Base-by-base conservation (phyloP, 2,797 vertebrate species). In the Enteromius thamalakanensis region DNA sequence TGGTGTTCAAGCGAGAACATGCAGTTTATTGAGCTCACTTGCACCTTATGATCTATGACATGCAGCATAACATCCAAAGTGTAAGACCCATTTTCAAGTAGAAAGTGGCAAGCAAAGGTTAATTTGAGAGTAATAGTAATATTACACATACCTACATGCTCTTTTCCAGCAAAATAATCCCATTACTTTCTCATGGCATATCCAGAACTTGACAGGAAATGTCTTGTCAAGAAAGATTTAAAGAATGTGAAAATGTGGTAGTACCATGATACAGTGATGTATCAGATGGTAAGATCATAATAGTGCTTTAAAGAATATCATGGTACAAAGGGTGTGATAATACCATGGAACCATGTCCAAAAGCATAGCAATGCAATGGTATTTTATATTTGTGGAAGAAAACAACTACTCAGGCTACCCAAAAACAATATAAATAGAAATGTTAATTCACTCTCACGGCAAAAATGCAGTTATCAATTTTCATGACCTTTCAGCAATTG, bases 401-500 rank as follows among this genome's bases (percentile, higher is more conserved):
- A 76, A 77, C 40, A 8, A 47, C 17, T 77, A 47, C n/a, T 11
- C 40, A 62, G 15, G 4, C 37, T 32, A 29, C 15, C 23, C 23
- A 47, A 47, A 32, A 32, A 42, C 23, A 19, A n/a, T 15, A n/a
- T 1, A 37, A 64, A 47, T 14, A 74, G 45, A 68, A 72, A 72
- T 51, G 68, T 62, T 47, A 23, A 62, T 81, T 81, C 7, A 34
- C 53, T 64, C 55, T 47, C n/a, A 53, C 1, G 21, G 14, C 55
- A 37, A 81, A 65, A 65, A 65, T 40, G 19, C 12, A 49, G 49
- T 75, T 80, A 45, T 70, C 37, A 60, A 45, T 62, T 37, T 51
- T 65, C 70, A 42, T 82, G 60, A 82, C 60, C 32, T 82, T 75
- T 82, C 26, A 37, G 40, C 58, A 62, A 29, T 23, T 60, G 53